Conservation (phyloP, 2,888 invertebrate genomes). For the Steromphala cineraria region DNA sequence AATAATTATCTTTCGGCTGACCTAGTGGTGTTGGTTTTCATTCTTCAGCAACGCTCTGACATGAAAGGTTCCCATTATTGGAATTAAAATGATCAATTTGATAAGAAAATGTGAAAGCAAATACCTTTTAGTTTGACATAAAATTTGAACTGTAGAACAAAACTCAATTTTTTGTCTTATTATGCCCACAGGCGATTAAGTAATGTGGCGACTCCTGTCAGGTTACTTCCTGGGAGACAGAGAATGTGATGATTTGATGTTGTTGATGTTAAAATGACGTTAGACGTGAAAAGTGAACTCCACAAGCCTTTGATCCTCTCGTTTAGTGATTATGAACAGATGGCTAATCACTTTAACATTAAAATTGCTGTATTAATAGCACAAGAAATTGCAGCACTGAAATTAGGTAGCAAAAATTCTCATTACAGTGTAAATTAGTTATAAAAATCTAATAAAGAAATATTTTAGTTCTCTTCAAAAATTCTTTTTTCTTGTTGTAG, state of each 20-base stretch:
- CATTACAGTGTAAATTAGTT: background rate
- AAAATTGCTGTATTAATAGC: slow-evolving; percentile 5
- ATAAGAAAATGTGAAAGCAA: background rate
- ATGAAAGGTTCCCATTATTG: background rate
- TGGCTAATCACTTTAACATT: slow-evolving; percentile 6
- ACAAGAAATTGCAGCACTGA: background rate
- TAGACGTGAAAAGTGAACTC: background rate
- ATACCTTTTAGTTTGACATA: background rate
- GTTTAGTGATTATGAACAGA: background rate
- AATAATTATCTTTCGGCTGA: no score
- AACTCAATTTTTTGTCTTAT: no score
- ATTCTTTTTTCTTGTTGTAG: no score
- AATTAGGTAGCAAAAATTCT: background rate
- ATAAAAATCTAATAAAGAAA: background rate
- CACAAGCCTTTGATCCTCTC: background rate
- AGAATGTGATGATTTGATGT: background rate
- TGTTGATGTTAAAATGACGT: background rate
- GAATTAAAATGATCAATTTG: background rate
- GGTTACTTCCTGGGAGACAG: background rate
- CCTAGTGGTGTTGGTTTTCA: no score
- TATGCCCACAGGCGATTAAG: background rate
- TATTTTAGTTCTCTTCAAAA: background rate
- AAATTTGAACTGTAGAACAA: background rate
- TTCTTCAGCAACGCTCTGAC: background rate
- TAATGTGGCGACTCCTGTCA: background rate